Conservation (phyloP, 2,888 invertebrate genomes). For the Drosophila cracens region DNA sequence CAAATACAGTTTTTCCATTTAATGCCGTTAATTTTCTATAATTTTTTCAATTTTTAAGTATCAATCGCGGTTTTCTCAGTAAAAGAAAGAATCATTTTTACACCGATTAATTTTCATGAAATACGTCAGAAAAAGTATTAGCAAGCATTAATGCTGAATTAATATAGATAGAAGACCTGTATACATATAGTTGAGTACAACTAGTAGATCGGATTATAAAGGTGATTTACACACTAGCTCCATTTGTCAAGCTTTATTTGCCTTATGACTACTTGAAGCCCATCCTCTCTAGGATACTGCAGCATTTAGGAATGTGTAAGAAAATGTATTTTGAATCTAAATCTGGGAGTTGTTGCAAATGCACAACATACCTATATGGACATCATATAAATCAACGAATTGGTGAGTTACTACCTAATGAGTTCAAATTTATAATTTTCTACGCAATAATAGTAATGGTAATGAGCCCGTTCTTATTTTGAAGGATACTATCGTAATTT, state of each 20-base stretch:
- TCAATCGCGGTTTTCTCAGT: too few species aligned
- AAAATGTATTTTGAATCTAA: neutral
- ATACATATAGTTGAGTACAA: too few species aligned
- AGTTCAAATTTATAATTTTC: neutral
- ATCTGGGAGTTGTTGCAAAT: neutral
- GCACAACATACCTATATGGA: neutral
- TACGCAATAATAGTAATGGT: neutral
- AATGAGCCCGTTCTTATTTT: neutral
- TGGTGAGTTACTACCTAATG: neutral
- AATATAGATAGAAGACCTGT: neutral
- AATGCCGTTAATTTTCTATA: neutral
- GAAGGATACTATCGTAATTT: neutral
- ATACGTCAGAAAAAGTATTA: neutral
- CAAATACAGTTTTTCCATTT: neutral
- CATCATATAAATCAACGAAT: neutral
- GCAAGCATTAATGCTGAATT: neutral
- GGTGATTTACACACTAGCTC: neutral
- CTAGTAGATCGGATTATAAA: neutral
- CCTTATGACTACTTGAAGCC: neutral
- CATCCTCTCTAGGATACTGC: neutral
- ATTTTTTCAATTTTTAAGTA: too few species aligned
- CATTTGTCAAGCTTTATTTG: neutral
- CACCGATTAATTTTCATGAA: neutral
- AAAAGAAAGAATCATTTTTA: neutral
- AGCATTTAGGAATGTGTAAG: neutral